These are phyloP conservation scores for Theodoxus fluviatilis DNA, from an alignment of 2,888 invertebrate genomes.

Conservation along the genomic window DNA sequence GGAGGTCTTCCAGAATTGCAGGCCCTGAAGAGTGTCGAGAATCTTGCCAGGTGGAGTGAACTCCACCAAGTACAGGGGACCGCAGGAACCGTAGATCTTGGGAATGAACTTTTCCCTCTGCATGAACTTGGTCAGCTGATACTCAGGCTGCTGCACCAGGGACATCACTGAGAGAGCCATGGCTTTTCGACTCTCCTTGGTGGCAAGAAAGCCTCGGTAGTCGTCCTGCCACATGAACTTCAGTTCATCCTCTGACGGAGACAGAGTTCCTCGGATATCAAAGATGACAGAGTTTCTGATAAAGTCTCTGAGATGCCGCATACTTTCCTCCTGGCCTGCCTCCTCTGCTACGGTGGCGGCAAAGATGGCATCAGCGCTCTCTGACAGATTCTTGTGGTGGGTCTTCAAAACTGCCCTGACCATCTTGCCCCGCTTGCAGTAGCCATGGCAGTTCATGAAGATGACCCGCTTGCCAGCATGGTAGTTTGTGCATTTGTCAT, in stretches of 20 bases:
- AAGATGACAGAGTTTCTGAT: slow-evolving; percentile 18
- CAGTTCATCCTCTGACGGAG: slow-evolving; percentile 22
- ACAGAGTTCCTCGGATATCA: slow-evolving; percentile 27
- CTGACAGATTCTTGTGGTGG: slow-evolving; percentile 24
- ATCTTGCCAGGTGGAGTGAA: slow-evolving; percentile 65
- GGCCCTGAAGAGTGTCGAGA: slow-evolving; percentile 31
- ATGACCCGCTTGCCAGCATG: slow-evolving; percentile 70
- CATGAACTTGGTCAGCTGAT: slow-evolving; percentile 71
- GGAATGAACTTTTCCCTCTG: slow-evolving; percentile 74
- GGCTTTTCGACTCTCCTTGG: slow-evolving; percentile 1
- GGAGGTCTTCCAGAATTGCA: slow-evolving; percentile 42
- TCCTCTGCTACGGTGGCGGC: not conserved
- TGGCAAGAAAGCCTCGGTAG: slow-evolving; percentile 24
- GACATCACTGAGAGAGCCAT: slow-evolving; percentile 70
- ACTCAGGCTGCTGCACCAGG: slow-evolving; percentile 75
- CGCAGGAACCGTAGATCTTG: slow-evolving; percentile 74
- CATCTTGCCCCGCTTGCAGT: slow-evolving; percentile 30
- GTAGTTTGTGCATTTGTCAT: slow-evolving; percentile 72
- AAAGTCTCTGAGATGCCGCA: not conserved
- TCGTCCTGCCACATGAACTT: slow-evolving; percentile 30
- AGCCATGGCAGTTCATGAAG: slow-evolving; percentile 38
- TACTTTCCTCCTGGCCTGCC: not conserved
- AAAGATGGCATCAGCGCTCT: slow-evolving; percentile 15
- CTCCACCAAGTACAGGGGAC: slow-evolving; percentile 74
- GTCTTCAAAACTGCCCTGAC: slow-evolving; percentile 45